Percentiles rank a stretch among this genome's conserved stretches.
Evolutionary conservation across 2,888 invertebrate species (phyloP).

Genomic region (Bembecia ichneumoniformis): DNA sequence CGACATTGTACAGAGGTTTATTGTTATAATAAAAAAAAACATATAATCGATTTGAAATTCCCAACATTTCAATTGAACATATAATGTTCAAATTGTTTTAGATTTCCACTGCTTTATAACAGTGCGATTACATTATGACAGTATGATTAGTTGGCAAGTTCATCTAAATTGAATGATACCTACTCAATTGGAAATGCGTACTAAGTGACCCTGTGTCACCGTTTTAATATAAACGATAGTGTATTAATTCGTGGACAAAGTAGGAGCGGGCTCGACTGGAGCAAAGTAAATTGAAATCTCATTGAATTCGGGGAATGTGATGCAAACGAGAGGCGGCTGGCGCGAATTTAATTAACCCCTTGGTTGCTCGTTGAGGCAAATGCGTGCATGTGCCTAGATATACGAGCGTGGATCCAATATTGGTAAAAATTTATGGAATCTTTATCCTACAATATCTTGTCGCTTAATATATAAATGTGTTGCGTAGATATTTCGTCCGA

Average conservation of each 20-base stretch:
- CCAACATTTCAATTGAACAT: too few species aligned
- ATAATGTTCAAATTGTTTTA: too few species aligned
- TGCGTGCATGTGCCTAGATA: conserved; percentile 27
- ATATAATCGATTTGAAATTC: conserved; percentile 3
- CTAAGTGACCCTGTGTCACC: conserved; percentile 13
- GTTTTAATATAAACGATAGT: conserved; percentile 34
- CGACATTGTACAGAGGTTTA: not conserved
- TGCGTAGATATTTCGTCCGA: too few species aligned
- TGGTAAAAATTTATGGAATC: not conserved
- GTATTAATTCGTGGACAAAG: conserved; percentile 46
- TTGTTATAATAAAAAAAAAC: conserved; percentile 1
- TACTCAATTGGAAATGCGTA: conserved; percentile 4
- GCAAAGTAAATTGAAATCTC: conserved; percentile 71
- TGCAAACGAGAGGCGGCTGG: conserved; percentile 59
- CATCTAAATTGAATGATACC: not conserved
- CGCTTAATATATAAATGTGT: not conserved
- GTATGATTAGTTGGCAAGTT: not conserved
- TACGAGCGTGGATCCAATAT: conserved; percentile 10
- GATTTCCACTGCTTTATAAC: too few species aligned
- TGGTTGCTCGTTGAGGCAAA: conserved; percentile 54
- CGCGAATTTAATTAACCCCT: conserved; percentile 73
- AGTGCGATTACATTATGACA: too few species aligned
- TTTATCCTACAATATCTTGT: not conserved
- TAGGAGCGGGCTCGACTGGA: conserved; percentile 42
- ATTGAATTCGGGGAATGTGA: conserved; percentile 69